Base-by-base conservation (phyloP, 2,888 invertebrate species). In the Abscondita cerata region DNA sequence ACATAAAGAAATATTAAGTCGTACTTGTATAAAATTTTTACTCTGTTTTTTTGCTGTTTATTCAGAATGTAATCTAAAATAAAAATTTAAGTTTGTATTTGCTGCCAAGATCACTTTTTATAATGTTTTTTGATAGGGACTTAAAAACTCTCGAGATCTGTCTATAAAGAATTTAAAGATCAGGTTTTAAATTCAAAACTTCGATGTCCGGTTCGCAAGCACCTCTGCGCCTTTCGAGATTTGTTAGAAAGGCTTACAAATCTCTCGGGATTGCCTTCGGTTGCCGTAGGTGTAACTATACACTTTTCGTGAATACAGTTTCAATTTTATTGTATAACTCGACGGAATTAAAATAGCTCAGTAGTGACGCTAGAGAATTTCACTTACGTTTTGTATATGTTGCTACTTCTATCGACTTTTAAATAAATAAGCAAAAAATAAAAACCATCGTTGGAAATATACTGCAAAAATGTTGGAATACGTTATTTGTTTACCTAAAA, bases 131-230 rank as follows among this genome's bases (percentile, higher is more conserved):
- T 25, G 25, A 25, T 25, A 25, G 25, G 47, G 48, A 54, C 51
- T 48, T 50, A n/a, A 54, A 58, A 54, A 52, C 63, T 59, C 63
- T 11, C 11, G 59, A 55, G 63, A 64, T 59, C 52, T 64, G 55
- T 46, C 62, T 57, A 56, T 54, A 59, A 64, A 41, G 59, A 66
- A 68, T 66, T 66, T 60, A 57, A n/a, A 53, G 56, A 64, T 64
- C 64, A 64, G 56, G 65, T 67, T 64, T 65, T 62, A 18, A 64
- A 65, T 66, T 65, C 64, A 62, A 68, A 68, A 68, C 62, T 50
- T 52, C 68, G 62, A 63, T 68, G 68, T 68, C 68, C 68, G 68
- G 55, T 64, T 64, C 62, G 65, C 62, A 68, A 66, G 66, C 68
- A 68, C 64, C 59, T 60, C 56, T 46, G 65, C 65, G 62, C 59